These are phyloP conservation scores for Drosophila nigromelanica DNA, from an alignment of 1,140 invertebrate genomes.

Conservation along the genomic window DNA sequence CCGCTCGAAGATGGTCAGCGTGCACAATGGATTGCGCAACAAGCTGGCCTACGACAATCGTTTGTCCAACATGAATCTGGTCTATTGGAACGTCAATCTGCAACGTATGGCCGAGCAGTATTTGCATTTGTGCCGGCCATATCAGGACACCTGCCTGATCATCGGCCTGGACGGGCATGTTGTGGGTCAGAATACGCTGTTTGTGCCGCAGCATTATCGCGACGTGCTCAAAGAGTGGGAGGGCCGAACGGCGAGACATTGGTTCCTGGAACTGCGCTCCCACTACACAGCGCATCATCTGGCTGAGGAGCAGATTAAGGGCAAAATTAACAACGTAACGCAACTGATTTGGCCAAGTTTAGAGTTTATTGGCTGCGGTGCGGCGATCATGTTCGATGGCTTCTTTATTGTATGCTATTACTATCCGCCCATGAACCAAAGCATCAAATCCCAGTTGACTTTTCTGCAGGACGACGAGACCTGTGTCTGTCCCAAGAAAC, in stretches of 20 bases:
- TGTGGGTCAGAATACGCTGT: conserved; percentile 35
- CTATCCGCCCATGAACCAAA: conserved; percentile 15
- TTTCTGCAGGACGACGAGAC: background rate
- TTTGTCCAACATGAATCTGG: conserved; percentile 46
- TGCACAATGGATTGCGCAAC: conserved; percentile 47
- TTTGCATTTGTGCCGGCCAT: conserved; percentile 25
- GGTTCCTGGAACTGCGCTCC: conserved; percentile 19
- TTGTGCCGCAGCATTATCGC: background rate
- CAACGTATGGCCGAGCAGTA: conserved; percentile 45
- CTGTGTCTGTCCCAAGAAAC: conserved; percentile 26
- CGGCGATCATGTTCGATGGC: conserved; percentile 43
- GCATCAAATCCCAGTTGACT: background rate
- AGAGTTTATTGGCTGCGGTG: conserved; percentile 40
- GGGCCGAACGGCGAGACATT: conserved; percentile 32
- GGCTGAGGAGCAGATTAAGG: background rate
- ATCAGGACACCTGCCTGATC: conserved; percentile 32
- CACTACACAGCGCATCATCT: background rate
- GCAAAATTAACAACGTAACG: background rate
- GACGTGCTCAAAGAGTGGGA: conserved; percentile 14
- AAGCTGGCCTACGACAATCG: conserved; percentile 20
- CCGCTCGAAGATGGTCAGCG: conserved; percentile 12
- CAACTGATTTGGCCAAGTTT: conserved; percentile 35
- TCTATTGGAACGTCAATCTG: conserved; percentile 42
- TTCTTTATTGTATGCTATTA: conserved; percentile 47
- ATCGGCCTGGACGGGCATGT: conserved; percentile 5